Evolutionary conservation across 1,140 invertebrate genomes (phyloP).

Genomic region (Cotesia glomerata): DNA sequence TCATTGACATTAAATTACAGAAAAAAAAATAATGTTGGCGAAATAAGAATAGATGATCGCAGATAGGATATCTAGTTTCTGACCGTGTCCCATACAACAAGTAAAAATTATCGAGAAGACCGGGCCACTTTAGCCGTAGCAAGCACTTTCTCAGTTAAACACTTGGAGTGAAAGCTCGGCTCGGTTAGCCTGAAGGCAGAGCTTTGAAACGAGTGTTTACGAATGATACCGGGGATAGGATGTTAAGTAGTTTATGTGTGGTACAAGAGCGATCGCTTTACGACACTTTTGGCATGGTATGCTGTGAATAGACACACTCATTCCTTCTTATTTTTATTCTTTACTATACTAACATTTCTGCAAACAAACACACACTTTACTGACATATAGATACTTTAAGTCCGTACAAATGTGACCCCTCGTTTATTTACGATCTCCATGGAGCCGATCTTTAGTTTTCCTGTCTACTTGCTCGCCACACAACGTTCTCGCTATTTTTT

Average conservation of each 20-base stretch:
- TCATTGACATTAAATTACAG: no score
- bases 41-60: no score
- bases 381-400: neutral
- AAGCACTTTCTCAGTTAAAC: no score
- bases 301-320: constrained; percentile 26
- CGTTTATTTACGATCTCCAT: constrained; percentile 16
- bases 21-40: no score
- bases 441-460: constrained; percentile 17
- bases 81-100: no score
- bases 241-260: constrained; percentile 31
- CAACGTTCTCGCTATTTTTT: neutral
- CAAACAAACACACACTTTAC: neutral
- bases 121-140: neutral
- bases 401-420: neutral
- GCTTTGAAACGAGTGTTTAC: constrained; percentile 17
- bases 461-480: neutral
- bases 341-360: neutral
- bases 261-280: constrained; percentile 24
- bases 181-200: neutral
- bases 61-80: no score
- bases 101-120: no score
- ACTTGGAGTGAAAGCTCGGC: no score
- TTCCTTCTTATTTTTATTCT: neutral
- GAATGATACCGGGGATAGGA: constrained; percentile 19
- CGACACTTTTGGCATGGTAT: constrained; percentile 15